Evolutionary conservation across 2,113 vertebrate species (phyloP), one percentile per base, ranked within the genome.

Genomic region (Salminus brasiliensis): DNA sequence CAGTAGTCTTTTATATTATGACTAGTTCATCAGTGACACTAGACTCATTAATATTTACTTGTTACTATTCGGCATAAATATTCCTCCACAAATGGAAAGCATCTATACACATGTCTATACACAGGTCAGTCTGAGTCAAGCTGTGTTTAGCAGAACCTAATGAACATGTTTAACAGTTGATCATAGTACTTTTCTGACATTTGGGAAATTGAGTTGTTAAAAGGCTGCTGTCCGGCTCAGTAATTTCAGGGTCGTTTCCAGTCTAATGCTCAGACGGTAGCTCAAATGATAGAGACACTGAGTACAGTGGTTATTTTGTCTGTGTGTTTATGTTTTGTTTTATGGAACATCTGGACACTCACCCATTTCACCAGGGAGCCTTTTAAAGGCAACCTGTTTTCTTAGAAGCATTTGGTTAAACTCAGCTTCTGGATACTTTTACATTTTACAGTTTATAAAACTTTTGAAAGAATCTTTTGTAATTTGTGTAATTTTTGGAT

Each of bases 321-420:
- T 45, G 47, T 52, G 18, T 23, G 49, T 65, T 62, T 12, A 12
- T 43, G 36, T 30, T 77, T 81, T 81, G 66, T 72, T 73, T 55
- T 53, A 15, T 13, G 12, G 52, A 80, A 81, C 78, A 86, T 75
- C 76, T 86, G 76, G 60, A 43, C 34, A 10, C 62, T 76, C 34
- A 41, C 13, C 25, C n/a, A 67, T 29, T 18, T 18, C 32, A 18
- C 32, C 21, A 23, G 6, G n/a, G 62, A n/a, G 34, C 18, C 6
- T 55, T 55, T 55, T 55, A 55, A 55, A 39, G 62, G 34, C 36
- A 39, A 12, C 32, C 18, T n/a, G 12, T 39, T n/a, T 16, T 66
- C 34, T 23, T 66, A 34, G 2, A 66, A 34, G 2, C 32, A n/a
- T 13, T n/a, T 66, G 30, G 29, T 34, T 10, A 65, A 9, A 3